A percentile compares a stretch with the other conserved stretches of the same genome.
phyloP scores from a whole-genome alignment of 2,797 vertebrate species.

The Pantherophis alleghaniensis region DNA sequence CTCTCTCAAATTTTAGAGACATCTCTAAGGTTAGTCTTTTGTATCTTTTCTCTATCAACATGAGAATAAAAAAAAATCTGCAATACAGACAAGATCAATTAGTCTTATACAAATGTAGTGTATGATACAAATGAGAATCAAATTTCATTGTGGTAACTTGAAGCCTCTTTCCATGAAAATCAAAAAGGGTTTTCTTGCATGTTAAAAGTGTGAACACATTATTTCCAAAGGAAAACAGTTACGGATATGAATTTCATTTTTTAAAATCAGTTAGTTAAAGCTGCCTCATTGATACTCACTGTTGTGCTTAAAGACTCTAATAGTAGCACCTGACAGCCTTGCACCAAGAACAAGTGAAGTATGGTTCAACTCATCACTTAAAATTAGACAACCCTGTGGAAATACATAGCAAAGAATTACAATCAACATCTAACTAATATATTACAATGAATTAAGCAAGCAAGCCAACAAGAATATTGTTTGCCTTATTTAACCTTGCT shows the following conservation, averaged over 20 bases:
- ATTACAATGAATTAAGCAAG: not conserved
- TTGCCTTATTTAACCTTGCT: not conserved
- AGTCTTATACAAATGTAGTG: not conserved
- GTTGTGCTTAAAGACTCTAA: slow-evolving; percentile 93
- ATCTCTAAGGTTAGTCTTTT: not conserved
- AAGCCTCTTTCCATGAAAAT: not conserved
- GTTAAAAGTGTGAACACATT: not conserved
- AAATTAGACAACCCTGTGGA: slow-evolving; percentile 89
- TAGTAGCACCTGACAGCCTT: slow-evolving; percentile 87
- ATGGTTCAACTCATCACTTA: slow-evolving; percentile 94
- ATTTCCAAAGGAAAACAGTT: not conserved
- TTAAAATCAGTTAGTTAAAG: not conserved
- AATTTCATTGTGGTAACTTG: not conserved
- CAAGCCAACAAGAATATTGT: not conserved
- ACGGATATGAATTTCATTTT: slow-evolving; percentile 12
- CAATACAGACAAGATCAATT: not conserved
- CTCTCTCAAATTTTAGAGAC: not conserved
- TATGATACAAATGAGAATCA: not conserved
- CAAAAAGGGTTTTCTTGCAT: not conserved
- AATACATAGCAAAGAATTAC: slow-evolving; percentile 41
- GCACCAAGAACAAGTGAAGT: slow-evolving; percentile 89
- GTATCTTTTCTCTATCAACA: not conserved
- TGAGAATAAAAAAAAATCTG: not conserved
- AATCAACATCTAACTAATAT: slow-evolving; percentile 11
- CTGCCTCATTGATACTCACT: slow-evolving; percentile 78